Evolutionary conservation across 2,797 vertebrate species (phyloP), one percentile per base, ranked within the genome.

Genomic region (Streptopelia turtur): DNA sequence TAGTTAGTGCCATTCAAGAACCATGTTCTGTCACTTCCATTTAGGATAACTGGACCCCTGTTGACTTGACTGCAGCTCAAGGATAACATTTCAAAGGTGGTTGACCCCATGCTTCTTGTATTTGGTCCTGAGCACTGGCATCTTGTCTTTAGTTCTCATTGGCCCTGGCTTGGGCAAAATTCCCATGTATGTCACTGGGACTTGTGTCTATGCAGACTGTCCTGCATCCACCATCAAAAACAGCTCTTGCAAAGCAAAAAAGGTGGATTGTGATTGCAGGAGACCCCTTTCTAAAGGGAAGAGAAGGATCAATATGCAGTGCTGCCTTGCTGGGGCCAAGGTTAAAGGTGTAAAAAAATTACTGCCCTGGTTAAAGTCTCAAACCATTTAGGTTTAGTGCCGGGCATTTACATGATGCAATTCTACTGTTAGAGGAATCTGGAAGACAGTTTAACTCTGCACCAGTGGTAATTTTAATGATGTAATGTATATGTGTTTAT

Each of bases 1-100:
- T 91, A 95, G 77, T 78, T 92, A 52, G n/a, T 39, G 39, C 89
- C 52, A 43, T 87, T 90, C 8, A 90, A 59, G 49, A 93, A 60
- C 10, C 27, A 85, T 90, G 37, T 81, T 71, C 27, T 61, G 6
- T 82, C 85, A 70, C 45, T 93, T 92, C 78, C 31, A 21, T 78
- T 89, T 91, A 77, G 72, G 63, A 66, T 66, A 95, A 60, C n/a
- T 57, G 68, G 65, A 68, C 17, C 14, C 78, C 87, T 30, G 25
- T 28, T 82, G 70, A 56, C 68, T 76, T 82, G 41, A 83, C 30
- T 69, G 52, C 39, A 83, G 20, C 57, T 94, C 30, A 70, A 41
- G 13, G 13, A 63, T 59, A 76, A 82, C 79, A 79, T 9, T 39
- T 57, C 31, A 57, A 28, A 77, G 21, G 8, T 45, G 35, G 4